These are phyloP conservation scores for Microplitis deprimator DNA, from an alignment of 2,888 invertebrate species.

Conservation along the genomic window DNA sequence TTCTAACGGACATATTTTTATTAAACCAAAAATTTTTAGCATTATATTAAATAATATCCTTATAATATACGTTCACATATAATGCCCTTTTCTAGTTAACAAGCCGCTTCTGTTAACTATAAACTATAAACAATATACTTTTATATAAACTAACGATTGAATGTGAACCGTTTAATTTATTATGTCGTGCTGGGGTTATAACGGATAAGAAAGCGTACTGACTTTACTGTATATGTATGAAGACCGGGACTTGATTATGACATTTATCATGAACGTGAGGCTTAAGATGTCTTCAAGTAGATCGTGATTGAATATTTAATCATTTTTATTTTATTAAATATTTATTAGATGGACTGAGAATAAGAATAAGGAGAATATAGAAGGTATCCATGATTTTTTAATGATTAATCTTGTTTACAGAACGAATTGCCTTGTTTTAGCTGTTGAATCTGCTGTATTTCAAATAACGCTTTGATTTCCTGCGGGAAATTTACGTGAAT, in stretches of 20 bases:
- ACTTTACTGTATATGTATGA: not conserved
- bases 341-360: not conserved
- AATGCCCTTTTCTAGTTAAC: not conserved
- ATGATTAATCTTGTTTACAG: not conserved
- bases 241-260: constrained; percentile 17
- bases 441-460: not conserved
- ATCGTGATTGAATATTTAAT: not conserved
- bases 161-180: constrained; percentile 21
- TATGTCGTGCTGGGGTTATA: constrained; percentile 25
- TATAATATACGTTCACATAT: too few relatives aligned
- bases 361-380: not conserved
- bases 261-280: constrained; percentile 25
- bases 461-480: constrained; percentile 34
- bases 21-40: too few relatives aligned
- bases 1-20: too few relatives aligned
- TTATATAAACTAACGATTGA: not conserved
- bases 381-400: not conserved
- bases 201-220: not conserved
- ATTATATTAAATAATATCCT: too few relatives aligned
- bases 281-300: not conserved
- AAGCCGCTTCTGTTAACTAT: not conserved
- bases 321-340: not conserved
- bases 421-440: not conserved
- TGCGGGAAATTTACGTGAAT: constrained; percentile 34
- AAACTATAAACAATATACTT: constrained; percentile 1